These are phyloP conservation scores for Tenthredo distinguenda DNA, from an alignment of 2,888 invertebrate genomes.

Conservation along the genomic window DNA sequence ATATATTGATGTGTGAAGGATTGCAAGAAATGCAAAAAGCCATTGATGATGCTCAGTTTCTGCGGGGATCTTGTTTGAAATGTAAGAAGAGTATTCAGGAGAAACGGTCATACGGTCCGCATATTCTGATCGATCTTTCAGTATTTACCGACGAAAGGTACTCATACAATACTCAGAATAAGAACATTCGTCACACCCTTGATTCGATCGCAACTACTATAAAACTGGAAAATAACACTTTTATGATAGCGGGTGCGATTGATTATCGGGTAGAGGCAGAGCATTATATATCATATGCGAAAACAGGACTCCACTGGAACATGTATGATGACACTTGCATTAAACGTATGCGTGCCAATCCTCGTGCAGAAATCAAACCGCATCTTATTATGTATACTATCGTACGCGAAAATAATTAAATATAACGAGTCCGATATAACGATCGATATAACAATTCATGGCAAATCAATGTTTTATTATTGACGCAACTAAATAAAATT, in stretches of 20 bases:
- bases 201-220: background rate
- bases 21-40: constrained; percentile 47
- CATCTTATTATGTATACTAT: constrained; percentile 7
- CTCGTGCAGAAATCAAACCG: background rate
- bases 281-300: constrained; percentile 1
- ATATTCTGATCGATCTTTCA: constrained; percentile 28
- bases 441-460: too few species aligned
- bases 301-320: constrained; percentile 4
- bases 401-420: background rate
- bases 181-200: background rate
- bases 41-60: constrained; percentile 36
- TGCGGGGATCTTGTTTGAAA: background rate
- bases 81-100: background rate
- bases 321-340: background rate
- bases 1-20: constrained; percentile 39
- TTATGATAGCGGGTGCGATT: background rate
- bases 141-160: constrained; percentile 15
- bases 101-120: constrained; percentile 19
- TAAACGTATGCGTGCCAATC: constrained; percentile 2
- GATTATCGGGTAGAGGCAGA: background rate
- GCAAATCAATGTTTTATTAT: too few species aligned
- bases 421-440: background rate
- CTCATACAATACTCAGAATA: background rate
- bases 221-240: background rate
- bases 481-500: too few species aligned